Conservation (phyloP, 1,140 invertebrate genomes). For the Probaryconus sp. region DNA sequence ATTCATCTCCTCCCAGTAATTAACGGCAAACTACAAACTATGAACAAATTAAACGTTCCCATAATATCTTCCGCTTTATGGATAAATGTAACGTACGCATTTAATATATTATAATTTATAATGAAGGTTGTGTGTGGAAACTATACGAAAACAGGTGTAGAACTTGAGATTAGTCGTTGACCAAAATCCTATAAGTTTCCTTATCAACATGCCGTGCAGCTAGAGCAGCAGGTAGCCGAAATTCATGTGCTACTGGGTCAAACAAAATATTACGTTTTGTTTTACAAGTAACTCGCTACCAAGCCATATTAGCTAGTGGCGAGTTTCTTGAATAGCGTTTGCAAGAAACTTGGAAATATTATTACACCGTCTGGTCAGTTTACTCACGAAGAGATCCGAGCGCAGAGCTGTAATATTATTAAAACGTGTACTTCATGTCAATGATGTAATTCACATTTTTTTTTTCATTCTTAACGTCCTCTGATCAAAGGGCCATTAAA, state of each 20-base stretch:
- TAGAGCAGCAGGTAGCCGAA: constrained; percentile 10
- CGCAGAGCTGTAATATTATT: constrained; percentile 9
- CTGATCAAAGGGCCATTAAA: not conserved
- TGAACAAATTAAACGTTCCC: no score
- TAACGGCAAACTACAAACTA: no score
- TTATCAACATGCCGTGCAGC: constrained; percentile 8
- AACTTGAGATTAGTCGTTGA: constrained; percentile 12
- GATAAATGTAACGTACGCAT: no score
- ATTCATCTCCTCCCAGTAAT: no score
- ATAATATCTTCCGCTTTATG: no score
- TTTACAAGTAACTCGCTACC: constrained; percentile 3
- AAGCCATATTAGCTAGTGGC: not conserved
- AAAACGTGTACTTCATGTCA: constrained; percentile 7
- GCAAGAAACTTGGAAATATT: constrained; percentile 26
- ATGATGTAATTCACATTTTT: constrained; percentile 3
- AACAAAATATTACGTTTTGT: constrained; percentile 30
- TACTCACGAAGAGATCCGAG: not conserved
- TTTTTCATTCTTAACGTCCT: not conserved
- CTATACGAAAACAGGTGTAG: not conserved
- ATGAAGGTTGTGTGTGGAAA: not conserved
- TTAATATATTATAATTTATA: constrained; percentile 10
- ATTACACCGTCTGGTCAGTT: constrained; percentile 19
- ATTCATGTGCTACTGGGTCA: constrained; percentile 7
- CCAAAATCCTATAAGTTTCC: constrained; percentile 16
- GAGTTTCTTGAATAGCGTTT: constrained; percentile 14